Base-by-base conservation (phyloP, 2,113 vertebrate genomes). In the Brienomyrus longianalis region DNA sequence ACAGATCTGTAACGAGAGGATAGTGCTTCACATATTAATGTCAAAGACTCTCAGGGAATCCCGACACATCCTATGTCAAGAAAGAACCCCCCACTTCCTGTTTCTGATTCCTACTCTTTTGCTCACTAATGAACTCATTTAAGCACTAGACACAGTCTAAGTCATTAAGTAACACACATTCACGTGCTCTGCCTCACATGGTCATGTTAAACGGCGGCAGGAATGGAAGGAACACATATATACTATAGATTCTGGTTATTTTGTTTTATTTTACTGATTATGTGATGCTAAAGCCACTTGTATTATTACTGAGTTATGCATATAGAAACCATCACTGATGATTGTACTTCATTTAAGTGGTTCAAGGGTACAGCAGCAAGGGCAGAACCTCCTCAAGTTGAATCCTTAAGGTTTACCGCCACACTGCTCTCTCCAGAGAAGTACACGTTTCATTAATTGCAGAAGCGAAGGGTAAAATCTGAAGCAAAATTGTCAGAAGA, bases 1-100 rank as follows among this genome's bases (percentile, higher is more conserved):
- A 91, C 98, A 99, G 85, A 96, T 98, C 98, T 99, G 83, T 84
- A 54, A 87, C 90, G 3, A 39, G 83, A 87, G 47, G 87, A 80
- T 89, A 48, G 52, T 11, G 9, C 21, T 21, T 62, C 23, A 27
- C 35, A 43, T 10, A 59, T 31, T 86, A 84, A 19, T 48, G 45
- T 48, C 17, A 21, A 83, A 13, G 43, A 48, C 43, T 43, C 39
- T 7, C 45, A 84, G 21, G 9, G n/a, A 85, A 51, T n/a, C 83
- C 19, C 5, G 19, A 50, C 80, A 13, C 17, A 45, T 19, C 27
- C 80, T 4, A 27, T 11, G 47, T 11, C 11, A 19, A 48, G 83
- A 74, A 15, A 27, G 43, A 48, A n/a, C 50, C 45, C 3, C 10
- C 11, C 23, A 85, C 2, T n/a, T n/a, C 31, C 9, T 70, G n/a